Evolutionary conservation across 2,888 invertebrate genomes (phyloP).

Genomic region (Oegoconia quadripuncta): DNA sequence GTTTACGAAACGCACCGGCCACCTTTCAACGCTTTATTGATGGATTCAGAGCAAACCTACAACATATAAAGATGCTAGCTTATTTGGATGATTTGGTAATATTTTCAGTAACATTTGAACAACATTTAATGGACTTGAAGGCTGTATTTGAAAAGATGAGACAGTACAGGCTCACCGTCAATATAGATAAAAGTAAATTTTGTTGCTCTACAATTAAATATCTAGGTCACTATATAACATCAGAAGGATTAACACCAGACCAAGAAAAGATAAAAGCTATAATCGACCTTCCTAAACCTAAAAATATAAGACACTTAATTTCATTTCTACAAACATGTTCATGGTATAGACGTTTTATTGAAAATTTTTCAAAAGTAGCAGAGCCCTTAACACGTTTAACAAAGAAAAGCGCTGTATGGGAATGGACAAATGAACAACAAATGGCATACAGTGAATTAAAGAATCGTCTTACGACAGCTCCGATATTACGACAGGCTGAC

Average conservation of each 20-base stretch:
- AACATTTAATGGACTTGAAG: conserved; percentile 22
- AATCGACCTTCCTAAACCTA: background rate
- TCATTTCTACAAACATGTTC: too few relatives aligned
- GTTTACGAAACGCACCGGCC: conserved; percentile 32
- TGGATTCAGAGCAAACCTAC: conserved; percentile 17
- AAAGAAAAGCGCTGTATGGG: conserved; percentile 10
- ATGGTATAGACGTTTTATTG: conserved; percentile 20
- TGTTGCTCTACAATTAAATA: conserved; percentile 22
- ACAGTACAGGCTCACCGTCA: conserved; percentile 20
- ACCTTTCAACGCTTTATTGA: too few relatives aligned
- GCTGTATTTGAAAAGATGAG: conserved; percentile 16
- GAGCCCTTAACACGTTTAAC: conserved; percentile 19
- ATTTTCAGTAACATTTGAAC: conserved; percentile 20
- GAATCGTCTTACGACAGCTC: conserved; percentile 6
- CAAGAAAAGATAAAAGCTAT: conserved; percentile 22
- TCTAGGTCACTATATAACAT: conserved; percentile 27
- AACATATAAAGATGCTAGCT: conserved; percentile 17
- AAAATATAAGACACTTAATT: conserved; percentile 22
- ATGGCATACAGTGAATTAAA: background rate
- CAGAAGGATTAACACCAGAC: conserved; percentile 27
- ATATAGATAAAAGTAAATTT: conserved; percentile 23
- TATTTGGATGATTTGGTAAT: conserved; percentile 31
- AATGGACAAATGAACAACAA: conserved; percentile 4
- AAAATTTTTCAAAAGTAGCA: conserved; percentile 13
- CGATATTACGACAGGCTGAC: conserved; percentile 16